A percentile compares a stretch with the other conserved stretches of the same genome.
These are phyloP conservation scores for Archocentrus centrarchus DNA, from an alignment of 2,113 vertebrate species.

Conservation along the genomic window DNA sequence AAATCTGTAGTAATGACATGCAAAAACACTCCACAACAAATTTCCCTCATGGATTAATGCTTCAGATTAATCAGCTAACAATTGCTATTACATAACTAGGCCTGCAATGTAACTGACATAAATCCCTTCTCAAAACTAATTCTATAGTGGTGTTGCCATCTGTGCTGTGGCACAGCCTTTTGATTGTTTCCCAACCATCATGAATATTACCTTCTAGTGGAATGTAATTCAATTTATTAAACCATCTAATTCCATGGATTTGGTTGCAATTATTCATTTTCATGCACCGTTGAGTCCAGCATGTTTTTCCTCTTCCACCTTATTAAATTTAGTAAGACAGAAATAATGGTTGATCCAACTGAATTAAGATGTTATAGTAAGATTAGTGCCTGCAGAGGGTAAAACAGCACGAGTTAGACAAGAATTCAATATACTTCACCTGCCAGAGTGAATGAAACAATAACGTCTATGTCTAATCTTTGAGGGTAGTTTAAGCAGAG, in stretches of 20 bases:
- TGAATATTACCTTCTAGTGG: not conserved
- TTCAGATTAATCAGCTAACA: not conserved
- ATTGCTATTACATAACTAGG: not conserved
- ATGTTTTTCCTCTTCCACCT: slow-evolving; percentile 9
- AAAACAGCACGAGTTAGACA: not conserved
- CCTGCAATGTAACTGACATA: not conserved
- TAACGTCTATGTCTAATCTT: not conserved
- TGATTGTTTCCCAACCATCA: not conserved
- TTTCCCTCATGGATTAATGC: not conserved
- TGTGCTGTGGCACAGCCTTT: not conserved
- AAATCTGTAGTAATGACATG: not conserved
- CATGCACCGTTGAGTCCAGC: slow-evolving; percentile 27
- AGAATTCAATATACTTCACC: not conserved
- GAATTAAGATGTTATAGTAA: slow-evolving; percentile 21
- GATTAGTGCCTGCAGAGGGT: not conserved
- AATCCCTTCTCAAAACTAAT: not conserved
- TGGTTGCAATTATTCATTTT: slow-evolving; percentile 35
- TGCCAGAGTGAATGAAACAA: not conserved
- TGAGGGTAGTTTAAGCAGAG: not conserved
- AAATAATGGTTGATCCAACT: slow-evolving; percentile 17
- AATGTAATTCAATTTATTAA: slow-evolving; percentile 37
- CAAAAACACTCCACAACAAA: not conserved
- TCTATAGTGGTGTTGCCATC: not conserved
- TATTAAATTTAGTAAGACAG: slow-evolving; percentile 10
- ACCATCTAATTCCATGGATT: slow-evolving; percentile 38